Evolutionary conservation across 1,140 invertebrate species (phyloP), one percentile per base, ranked within the genome.

Genomic region (Drosophila eugracilis): DNA sequence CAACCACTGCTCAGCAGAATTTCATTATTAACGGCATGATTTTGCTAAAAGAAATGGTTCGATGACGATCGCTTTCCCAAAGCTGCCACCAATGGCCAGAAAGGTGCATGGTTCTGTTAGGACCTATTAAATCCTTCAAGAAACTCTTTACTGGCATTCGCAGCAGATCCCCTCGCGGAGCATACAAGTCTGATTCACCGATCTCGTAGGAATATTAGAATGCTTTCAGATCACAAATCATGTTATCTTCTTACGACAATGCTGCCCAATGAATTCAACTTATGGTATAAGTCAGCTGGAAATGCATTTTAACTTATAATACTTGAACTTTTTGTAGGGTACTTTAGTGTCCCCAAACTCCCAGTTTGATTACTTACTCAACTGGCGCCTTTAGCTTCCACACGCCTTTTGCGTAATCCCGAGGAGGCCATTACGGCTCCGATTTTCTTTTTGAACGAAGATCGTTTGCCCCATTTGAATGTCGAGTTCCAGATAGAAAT

Each of bases 1-100:
- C 94, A 77, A 53, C 57, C 7, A 79, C 70, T 0, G 12, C 5
- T 0, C 90, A 91, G 19, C 94, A 94, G 15, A 81, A 75, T 94
- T 19, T 93, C 93, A 94, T 96, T 22, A 95, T 95, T 70, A 96
- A 96, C 3, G 94, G 94, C 19, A 93, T 94, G 26, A 89, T 94
- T 4, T 39, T 96, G 1, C 81, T 96, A 5, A 94, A 94, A 94
- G 95, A 32, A 95, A 96, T 74, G 94, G 94, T 97, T 97, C 58
- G 96, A 97, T 85, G 96, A 96, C 0, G 96, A 97, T 81, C 3
- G 96, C 96, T 6, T 97, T 96, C 95, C 95, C n/a, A n/a, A n/a
- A 97, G 92, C 96, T 97, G 91, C 95, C 96, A 0, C 93, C 26
- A 94, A 94, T 30, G 81, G 94, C 95, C 2, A 95, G 96, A 91